Evolutionary conservation across 1,140 invertebrate genomes (phyloP).

Genomic region (Campoletis sonorensis): DNA sequence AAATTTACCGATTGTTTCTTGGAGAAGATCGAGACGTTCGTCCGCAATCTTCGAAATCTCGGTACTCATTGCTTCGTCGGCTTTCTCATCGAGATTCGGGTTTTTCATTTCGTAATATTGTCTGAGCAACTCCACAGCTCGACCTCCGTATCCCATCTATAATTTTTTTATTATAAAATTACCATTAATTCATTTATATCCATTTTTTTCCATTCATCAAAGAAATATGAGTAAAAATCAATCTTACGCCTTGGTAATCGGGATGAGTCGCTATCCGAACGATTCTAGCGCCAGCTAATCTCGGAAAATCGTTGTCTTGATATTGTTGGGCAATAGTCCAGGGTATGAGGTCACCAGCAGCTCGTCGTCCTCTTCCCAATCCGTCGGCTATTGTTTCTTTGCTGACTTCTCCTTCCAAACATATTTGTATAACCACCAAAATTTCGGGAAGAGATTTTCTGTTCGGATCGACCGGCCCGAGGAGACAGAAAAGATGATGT

Average conservation of each 20-base stretch:
- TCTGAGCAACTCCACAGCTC: constrained; percentile 89
- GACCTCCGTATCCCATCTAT: constrained; percentile 96
- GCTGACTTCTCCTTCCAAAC: constrained; percentile 96
- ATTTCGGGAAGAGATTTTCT: constrained; percentile 91
- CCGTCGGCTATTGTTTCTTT: constrained; percentile 87
- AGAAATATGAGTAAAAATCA: constrained; percentile 42
- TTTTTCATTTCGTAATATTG: constrained; percentile 94
- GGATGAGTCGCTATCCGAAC: constrained; percentile 95
- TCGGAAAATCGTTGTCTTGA: constrained; percentile 84
- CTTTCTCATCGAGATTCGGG: constrained; percentile 81
- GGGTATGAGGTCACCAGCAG: constrained; percentile 94
- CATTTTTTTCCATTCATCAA: no score
- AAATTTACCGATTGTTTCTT: constrained; percentile 79
- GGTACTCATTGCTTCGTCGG: constrained; percentile 67
- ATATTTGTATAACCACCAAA: constrained; percentile 94
- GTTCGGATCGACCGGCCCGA: constrained; percentile 88
- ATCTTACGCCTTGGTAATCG: constrained; percentile 91
- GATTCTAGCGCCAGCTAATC: constrained; percentile 83
- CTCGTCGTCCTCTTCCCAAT: constrained; percentile 90
- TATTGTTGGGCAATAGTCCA: constrained; percentile 88
- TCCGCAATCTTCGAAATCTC: constrained; percentile 78
- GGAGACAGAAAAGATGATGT: constrained; percentile 96
- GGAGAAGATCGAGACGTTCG: constrained; percentile 78
- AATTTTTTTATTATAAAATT: constrained; percentile 56
- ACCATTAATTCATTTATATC: no score